Percentiles rank a stretch among this genome's conserved stretches.
Conservation (phyloP, 1,140 invertebrate species). For the Mycetomoellerius zeteki region DNA sequence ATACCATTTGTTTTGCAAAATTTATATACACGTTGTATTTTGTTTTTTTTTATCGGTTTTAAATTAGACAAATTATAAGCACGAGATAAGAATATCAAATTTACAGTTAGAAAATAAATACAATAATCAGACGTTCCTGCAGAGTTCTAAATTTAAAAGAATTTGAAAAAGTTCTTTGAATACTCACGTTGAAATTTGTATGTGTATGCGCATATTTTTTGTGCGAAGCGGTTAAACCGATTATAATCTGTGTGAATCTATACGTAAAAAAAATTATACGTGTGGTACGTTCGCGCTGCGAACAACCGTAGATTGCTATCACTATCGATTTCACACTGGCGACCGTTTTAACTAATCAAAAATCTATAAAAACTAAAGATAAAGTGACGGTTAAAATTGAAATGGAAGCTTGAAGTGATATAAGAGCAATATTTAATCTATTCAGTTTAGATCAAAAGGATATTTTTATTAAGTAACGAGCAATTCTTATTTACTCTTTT, state of each 20-base stretch:
- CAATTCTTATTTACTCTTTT: not conserved
- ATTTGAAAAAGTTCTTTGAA: not conserved
- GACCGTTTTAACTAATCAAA: conserved; percentile 15
- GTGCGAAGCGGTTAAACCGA: conserved; percentile 29
- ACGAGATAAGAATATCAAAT: not conserved
- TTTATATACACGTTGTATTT: not conserved
- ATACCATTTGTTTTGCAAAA: conserved; percentile 18
- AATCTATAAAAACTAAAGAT: conserved; percentile 12
- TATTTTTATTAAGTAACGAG: not conserved
- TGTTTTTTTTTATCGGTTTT: conserved; percentile 1
- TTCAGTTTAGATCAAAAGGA: not conserved
- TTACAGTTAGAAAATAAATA: not conserved
- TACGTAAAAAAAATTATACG: conserved; percentile 7
- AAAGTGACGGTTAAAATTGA: conserved; percentile 30
- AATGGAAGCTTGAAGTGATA: not conserved
- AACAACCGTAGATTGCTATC: conserved; percentile 38
- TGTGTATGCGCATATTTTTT: not conserved
- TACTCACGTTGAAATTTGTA: conserved; percentile 11
- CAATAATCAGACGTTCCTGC: not conserved
- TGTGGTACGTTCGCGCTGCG: conserved; percentile 19
- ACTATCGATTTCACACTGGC: conserved; percentile 10
- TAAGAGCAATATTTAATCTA: not conserved
- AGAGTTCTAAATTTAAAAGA: too few species aligned
- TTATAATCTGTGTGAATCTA: conserved; percentile 43
- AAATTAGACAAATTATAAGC: not conserved